Base-by-base conservation (phyloP, 2,888 invertebrate species). In the Cordylochernes scorpioides region DNA sequence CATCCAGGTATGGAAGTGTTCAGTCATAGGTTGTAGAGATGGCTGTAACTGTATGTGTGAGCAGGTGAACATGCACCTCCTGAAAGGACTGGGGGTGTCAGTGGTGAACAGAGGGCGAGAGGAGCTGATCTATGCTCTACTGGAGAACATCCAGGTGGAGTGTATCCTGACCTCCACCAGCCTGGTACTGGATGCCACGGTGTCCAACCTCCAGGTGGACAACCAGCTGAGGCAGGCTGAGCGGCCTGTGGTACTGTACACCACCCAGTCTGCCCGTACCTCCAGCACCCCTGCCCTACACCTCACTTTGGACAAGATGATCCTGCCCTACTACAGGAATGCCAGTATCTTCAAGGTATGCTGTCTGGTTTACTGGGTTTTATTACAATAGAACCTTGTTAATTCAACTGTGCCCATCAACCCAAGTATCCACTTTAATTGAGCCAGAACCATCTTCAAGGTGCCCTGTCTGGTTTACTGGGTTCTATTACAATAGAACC, bases 201-300 rank as follows among this genome's bases (percentile, higher is more conserved):
- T 88, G 12, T 61, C 63, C 33, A 67, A 72, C 48, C 64, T 86
- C 46, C 86, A 88, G 51, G 55, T 71, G 47, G 78, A 82, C 55
- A 80, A 80, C 50, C 72, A 91, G 61, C 49, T 91, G 32, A 61
- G 75, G 42, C 78, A 75, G 46, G 68, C 80, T 1, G 68, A 74
- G 38, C 71, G 71, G 43, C 75, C 80, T 4, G 75, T 80, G 29
- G 63, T 84, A 39, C 54, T 91, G 41, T n/a, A 53, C 56, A 2
- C 52, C 54, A 60, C 41, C 48, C n/a, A 42, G 43, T 17, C 45
- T 46, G 16, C 44, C 50, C n/a, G n/a, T n/a, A n/a, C n/a, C n/a
- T n/a, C n/a, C n/a, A n/a, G n/a, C n/a, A n/a, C n/a, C n/a, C 72
- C 77, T 17, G 77, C 80, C 6, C 61, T 88, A 41, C 68, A 71